Percentiles rank a stretch among this genome's conserved stretches.
These are phyloP conservation scores for Characodon lateralis DNA, from an alignment of 2,797 vertebrate genomes.

Conservation along the genomic window DNA sequence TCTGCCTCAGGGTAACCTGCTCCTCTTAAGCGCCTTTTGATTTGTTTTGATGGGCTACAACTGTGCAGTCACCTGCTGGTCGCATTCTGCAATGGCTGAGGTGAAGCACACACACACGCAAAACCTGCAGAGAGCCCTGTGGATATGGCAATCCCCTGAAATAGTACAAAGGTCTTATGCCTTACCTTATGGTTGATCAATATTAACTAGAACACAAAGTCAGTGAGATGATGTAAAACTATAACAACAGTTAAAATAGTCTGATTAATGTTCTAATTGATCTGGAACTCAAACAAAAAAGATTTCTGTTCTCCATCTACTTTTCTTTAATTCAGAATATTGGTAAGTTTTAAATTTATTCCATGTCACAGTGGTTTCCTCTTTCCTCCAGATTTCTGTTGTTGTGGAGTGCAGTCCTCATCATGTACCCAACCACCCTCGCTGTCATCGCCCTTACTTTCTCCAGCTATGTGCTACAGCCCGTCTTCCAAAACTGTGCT, in stretches of 20 bases:
- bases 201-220: neutral
- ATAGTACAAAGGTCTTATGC: neutral
- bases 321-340: neutral
- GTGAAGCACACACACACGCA: no score
- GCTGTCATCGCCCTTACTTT: constrained; percentile 96
- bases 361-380: neutral
- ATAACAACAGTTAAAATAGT: neutral
- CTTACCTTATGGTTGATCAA: neutral
- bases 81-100: no score
- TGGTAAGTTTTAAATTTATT: neutral
- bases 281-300: neutral
- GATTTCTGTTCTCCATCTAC: neutral
- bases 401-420: constrained; percentile 94
- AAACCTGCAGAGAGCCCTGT: no score
- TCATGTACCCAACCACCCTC: constrained; percentile 98
- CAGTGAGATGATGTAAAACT: neutral
- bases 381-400: constrained; percentile 86
- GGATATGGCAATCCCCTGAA: neutral
- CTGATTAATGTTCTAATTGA: no score
- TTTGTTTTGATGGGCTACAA: no score
- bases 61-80: no score
- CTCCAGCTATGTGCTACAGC: constrained; percentile 96
- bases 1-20: no score
- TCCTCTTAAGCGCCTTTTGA: no score
- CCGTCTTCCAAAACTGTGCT: constrained; percentile 90